These are phyloP conservation scores for Cataglyphis altisquamis DNA, from an alignment of 2,888 invertebrate species.

Conservation along the genomic window DNA sequence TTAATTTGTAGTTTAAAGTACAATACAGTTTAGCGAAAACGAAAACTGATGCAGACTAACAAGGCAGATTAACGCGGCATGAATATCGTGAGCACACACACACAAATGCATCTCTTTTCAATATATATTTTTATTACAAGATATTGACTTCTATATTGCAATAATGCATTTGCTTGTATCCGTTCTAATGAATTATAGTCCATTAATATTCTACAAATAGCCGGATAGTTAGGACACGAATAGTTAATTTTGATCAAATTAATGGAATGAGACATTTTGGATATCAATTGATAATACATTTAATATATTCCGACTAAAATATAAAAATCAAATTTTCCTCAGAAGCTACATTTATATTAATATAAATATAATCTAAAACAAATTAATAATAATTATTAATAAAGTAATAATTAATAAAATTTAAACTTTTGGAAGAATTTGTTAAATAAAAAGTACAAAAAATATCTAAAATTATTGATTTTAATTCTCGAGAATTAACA, in stretches of 20 bases:
- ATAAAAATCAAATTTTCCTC: background rate
- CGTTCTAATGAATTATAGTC: slow-evolving; percentile 33
- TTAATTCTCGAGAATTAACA: background rate
- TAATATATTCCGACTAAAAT: background rate
- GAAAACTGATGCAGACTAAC: background rate
- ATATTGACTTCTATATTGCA: slow-evolving; percentile 2
- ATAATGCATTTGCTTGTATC: background rate
- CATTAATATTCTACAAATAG: slow-evolving; percentile 36
- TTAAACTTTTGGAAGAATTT: background rate
- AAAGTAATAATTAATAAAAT: background rate
- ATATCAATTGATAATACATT: background rate
- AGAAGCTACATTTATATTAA: background rate
- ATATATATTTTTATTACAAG: slow-evolving; percentile 21
- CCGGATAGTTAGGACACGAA: slow-evolving; percentile 14
- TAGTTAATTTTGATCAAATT: slow-evolving; percentile 6
- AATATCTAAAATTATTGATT: background rate
- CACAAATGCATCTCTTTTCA: background rate
- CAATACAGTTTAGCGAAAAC: background rate
- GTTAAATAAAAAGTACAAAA: background rate
- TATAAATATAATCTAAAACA: background rate
- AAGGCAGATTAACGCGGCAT: background rate
- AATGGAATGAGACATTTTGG: background rate
- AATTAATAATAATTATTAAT: background rate
- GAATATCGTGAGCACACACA: background rate
- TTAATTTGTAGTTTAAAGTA: slow-evolving; percentile 34